These are phyloP conservation scores for Agrochola lychnidis DNA, from an alignment of 2,888 invertebrate species.

Conservation along the genomic window DNA sequence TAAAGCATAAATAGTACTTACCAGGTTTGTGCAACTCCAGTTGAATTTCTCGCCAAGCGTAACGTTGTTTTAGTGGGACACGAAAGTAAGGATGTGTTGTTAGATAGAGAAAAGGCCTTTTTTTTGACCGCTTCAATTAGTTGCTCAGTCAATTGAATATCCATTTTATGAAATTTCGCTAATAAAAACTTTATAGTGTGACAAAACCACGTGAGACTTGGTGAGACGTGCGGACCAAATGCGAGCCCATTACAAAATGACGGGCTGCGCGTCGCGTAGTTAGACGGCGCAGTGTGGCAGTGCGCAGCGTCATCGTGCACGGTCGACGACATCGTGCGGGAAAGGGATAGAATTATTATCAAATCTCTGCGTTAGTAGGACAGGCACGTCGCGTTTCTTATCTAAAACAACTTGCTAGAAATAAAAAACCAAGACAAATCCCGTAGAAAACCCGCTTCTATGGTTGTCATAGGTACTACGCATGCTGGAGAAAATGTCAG, in stretches of 20 bases:
- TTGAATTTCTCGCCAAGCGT: neutral
- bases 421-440: neutral
- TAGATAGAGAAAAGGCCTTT: neutral
- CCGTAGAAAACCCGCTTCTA: too few relatives aligned
- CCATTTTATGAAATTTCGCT: neutral
- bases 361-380: neutral
- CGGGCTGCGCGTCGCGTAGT: neutral
- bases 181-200: neutral
- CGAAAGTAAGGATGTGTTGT: neutral
- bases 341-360: neutral
- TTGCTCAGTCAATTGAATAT: neutral
- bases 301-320: neutral
- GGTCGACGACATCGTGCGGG: neutral
- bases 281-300: neutral
- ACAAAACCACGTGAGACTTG: neutral
- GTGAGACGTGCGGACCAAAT: neutral
- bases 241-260: neutral
- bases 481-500: too few relatives aligned
- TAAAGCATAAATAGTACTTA: neutral
- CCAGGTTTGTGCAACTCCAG: neutral
- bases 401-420: neutral
- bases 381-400: neutral
- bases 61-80: neutral
- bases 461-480: too few relatives aligned
- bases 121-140: constrained; percentile 3